A percentile compares a stretch with the other conserved stretches of the same genome.
These are phyloP conservation scores for Aplidium turbinatum DNA, from an alignment of 23 tunicate genomes.

Conservation along the genomic window DNA sequence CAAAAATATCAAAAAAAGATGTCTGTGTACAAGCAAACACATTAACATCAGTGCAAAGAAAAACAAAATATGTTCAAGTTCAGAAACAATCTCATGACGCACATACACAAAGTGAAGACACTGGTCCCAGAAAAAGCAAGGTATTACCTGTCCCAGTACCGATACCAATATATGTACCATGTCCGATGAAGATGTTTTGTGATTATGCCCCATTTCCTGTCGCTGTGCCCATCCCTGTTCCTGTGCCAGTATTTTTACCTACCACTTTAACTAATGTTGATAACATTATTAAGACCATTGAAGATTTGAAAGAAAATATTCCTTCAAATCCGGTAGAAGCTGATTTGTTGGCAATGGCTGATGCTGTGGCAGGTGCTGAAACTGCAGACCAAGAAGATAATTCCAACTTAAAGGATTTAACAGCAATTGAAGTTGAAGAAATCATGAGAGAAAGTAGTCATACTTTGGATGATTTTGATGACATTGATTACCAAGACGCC, in stretches of 20 bases:
- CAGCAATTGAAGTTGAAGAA: too few relatives aligned
- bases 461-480: too few relatives aligned
- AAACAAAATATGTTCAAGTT: too few relatives aligned
- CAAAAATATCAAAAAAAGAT: too few relatives aligned
- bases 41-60: too few relatives aligned
- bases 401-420: too few relatives aligned
- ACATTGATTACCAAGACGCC: too few relatives aligned
- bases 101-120: constrained; percentile 8
- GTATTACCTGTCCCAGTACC: background rate
- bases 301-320: background rate
- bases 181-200: constrained; percentile 8
- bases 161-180: constrained; percentile 15
- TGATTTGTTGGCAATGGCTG: constrained; percentile 11
- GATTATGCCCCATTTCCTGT: constrained; percentile 3
- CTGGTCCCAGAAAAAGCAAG: background rate
- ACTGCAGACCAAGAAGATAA: too few relatives aligned
- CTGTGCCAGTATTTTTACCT: constrained; percentile 18
- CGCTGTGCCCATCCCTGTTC: constrained; percentile 3
- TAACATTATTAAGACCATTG: background rate
- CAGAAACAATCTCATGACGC: background rate
- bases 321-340: constrained; percentile 2
- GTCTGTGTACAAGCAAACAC: too few relatives aligned
- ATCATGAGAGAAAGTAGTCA: too few relatives aligned
- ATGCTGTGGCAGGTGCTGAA: constrained; percentile 1
- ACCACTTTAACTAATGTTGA: background rate